These are phyloP conservation scores for Mormyrops attenuatus DNA, from an alignment of 2,797 vertebrate genomes.

Conservation along the genomic window DNA sequence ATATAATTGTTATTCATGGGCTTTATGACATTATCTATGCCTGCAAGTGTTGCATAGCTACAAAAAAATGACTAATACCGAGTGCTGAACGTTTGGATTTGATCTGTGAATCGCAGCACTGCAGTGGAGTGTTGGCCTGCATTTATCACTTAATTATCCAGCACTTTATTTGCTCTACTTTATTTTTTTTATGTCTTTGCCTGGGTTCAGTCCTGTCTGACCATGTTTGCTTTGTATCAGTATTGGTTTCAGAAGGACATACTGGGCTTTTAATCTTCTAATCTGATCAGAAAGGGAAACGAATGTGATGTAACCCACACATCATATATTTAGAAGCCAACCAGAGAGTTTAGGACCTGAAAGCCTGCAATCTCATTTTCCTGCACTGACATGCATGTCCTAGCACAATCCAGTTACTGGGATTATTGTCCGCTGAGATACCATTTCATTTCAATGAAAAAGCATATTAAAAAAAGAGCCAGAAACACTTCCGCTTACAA, in stretches of 20 bases:
- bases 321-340: slow-evolving; percentile 37
- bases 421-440: slow-evolving; percentile 71
- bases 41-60: not conserved
- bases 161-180: slow-evolving; percentile 50
- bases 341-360: slow-evolving; percentile 44
- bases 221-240: slow-evolving; percentile 54
- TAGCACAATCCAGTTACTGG: slow-evolving; percentile 67
- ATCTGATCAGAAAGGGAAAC: slow-evolving; percentile 50
- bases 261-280: slow-evolving; percentile 55
- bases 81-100: not conserved
- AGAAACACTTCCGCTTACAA: slow-evolving; percentile 39
- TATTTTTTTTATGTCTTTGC: slow-evolving; percentile 31
- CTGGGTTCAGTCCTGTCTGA: slow-evolving; percentile 53
- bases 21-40: not conserved
- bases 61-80: not conserved
- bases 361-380: slow-evolving; percentile 68
- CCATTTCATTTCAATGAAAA: slow-evolving; percentile 74
- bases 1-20: not conserved
- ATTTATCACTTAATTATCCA: slow-evolving; percentile 47
- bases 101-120: not conserved
- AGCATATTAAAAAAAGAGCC: slow-evolving; percentile 54
- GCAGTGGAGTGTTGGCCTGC: not conserved
- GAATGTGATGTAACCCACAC: slow-evolving; percentile 43
- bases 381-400: slow-evolving; percentile 72
- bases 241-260: slow-evolving; percentile 53